Percentiles rank a stretch among this genome's conserved stretches.
These are phyloP conservation scores for Epinephelus coioides DNA, from an alignment of 2,797 vertebrate species.

Conservation along the genomic window DNA sequence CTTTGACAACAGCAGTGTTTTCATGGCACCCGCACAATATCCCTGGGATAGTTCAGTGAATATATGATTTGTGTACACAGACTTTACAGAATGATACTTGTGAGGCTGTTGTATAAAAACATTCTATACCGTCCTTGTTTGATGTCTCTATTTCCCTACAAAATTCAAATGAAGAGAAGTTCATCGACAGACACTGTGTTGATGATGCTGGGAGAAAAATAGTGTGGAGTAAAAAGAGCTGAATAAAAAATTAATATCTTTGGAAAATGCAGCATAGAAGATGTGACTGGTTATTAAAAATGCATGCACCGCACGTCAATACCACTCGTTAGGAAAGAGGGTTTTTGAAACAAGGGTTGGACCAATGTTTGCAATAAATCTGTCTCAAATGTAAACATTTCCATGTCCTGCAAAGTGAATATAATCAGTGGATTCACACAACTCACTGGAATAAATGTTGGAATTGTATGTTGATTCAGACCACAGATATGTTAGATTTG, in stretches of 20 bases:
- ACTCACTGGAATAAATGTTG: too few species aligned
- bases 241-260: conserved; percentile 1
- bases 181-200: background rate
- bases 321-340: background rate
- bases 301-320: conserved; percentile 15
- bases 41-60: background rate
- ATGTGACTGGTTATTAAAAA: conserved; percentile 51
- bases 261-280: conserved; percentile 5
- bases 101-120: background rate
- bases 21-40: background rate
- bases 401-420: background rate
- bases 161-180: conserved; percentile 15
- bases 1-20: conserved; percentile 5
- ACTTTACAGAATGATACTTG: background rate
- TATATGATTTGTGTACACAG: background rate
- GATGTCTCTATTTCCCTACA: background rate
- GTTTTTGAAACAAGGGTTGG: background rate
- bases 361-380: background rate
- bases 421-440: background rate
- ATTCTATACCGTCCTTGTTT: background rate
- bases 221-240: background rate
- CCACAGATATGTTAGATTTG: too few species aligned
- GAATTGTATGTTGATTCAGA: too few species aligned
- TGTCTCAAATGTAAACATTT: background rate
- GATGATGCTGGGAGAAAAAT: conserved; percentile 7